Conservation (phyloP, 2,888 invertebrate genomes). For the Drosophila demipolita region DNA sequence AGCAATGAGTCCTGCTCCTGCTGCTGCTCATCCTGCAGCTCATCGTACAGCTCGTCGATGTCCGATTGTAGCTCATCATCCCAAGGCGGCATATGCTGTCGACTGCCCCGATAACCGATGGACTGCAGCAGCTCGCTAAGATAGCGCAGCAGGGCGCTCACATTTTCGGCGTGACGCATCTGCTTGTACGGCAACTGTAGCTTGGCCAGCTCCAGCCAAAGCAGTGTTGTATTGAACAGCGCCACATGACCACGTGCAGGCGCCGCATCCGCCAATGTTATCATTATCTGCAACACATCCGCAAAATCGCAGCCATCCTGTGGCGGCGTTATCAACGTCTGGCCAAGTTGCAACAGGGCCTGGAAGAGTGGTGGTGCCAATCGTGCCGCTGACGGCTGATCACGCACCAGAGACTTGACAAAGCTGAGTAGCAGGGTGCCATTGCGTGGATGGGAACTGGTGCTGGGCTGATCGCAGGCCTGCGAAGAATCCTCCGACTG, state of each 20-base stretch:
- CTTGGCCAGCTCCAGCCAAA: slow-evolving; percentile 92
- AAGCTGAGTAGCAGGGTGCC: slow-evolving; percentile 89
- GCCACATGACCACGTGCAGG: slow-evolving; percentile 90
- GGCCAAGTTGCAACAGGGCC: slow-evolving; percentile 91
- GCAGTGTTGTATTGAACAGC: slow-evolving; percentile 91
- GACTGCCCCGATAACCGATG: slow-evolving; percentile 84
- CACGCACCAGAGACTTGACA: slow-evolving; percentile 90
- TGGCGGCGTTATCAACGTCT: slow-evolving; percentile 88
- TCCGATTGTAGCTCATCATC: slow-evolving; percentile 91
- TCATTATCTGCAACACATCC: slow-evolving; percentile 91
- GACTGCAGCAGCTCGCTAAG: slow-evolving; percentile 89
- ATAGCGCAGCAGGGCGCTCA: slow-evolving; percentile 94
- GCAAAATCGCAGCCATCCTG: slow-evolving; percentile 91
- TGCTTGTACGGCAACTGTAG: slow-evolving; percentile 82
- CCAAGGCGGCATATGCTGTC: slow-evolving; percentile 90
- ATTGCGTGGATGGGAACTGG: slow-evolving; percentile 86
- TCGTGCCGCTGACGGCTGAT: slow-evolving; percentile 84
- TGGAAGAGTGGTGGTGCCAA: slow-evolving; percentile 87
- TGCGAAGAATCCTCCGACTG: slow-evolving; percentile 84
- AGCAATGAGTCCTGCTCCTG: slow-evolving; percentile 97
- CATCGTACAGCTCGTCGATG: slow-evolving; percentile 93
- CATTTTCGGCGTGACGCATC: slow-evolving; percentile 87
- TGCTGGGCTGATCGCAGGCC: slow-evolving; percentile 73
- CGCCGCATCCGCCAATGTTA: slow-evolving; percentile 93
- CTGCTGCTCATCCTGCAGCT: slow-evolving; percentile 94